phyloP scores from a whole-genome alignment of 2,888 invertebrate genomes.

The Laspeyria flexula region DNA sequence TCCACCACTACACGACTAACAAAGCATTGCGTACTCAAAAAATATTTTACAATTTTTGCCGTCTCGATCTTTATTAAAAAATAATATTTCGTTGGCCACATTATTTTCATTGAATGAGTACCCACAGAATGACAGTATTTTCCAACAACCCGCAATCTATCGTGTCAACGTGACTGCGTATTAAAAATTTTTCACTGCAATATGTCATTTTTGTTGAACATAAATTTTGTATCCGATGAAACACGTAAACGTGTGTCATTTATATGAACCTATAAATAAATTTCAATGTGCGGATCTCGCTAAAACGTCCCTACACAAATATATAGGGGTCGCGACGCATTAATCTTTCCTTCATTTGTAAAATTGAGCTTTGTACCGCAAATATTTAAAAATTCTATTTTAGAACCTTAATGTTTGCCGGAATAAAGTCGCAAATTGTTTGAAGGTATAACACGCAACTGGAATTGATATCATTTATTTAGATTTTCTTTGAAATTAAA shows the following conservation, averaged over 20 bases:
- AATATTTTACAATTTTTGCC: constrained; percentile 24
- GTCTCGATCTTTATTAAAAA: constrained; percentile 12
- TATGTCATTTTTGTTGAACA: constrained; percentile 51
- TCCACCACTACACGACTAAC: too few relatives aligned
- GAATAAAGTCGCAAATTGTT: constrained; percentile 36
- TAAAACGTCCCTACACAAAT: constrained; percentile 74
- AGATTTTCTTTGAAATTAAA: background rate
- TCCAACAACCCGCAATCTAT: constrained; percentile 33
- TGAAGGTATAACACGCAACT: constrained; percentile 3
- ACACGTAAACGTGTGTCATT: constrained; percentile 68
- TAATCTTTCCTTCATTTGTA: constrained; percentile 71
- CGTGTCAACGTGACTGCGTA: constrained; percentile 37
- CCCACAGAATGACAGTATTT: constrained; percentile 26
- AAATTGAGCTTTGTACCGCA: constrained; percentile 47
- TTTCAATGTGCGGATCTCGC: constrained; percentile 72
- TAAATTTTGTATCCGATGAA: constrained; percentile 66
- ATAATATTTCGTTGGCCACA: constrained; percentile 4
- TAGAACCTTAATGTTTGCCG: constrained; percentile 15
- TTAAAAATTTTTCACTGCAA: constrained; percentile 50
- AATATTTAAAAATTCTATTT: constrained; percentile 40
- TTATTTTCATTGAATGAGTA: constrained; percentile 26
- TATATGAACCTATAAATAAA: constrained; percentile 76
- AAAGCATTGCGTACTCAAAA: constrained; percentile 26
- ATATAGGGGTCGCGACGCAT: constrained; percentile 72
- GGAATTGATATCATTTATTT: background rate